Evolutionary conservation across 2,113 vertebrate genomes (phyloP).

Genomic region (Nipponia nippon): DNA sequence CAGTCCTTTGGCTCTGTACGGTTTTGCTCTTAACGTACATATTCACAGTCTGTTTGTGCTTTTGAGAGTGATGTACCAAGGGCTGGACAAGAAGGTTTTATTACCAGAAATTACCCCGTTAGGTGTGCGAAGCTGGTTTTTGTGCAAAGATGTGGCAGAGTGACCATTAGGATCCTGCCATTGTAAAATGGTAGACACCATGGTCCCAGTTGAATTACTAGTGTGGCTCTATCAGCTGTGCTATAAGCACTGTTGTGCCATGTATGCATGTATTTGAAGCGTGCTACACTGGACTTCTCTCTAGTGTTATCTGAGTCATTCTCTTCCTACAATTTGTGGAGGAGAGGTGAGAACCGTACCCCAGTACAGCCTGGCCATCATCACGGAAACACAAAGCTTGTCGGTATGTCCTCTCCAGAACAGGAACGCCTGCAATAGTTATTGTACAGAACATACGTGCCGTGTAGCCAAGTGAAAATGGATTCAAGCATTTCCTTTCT

Average conservation of each 20-base stretch:
- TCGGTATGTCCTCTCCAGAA: not conserved
- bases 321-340: not conserved
- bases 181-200: not conserved
- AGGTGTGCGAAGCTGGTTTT: not conserved
- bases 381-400: not conserved
- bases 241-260: no score
- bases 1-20: not conserved
- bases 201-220: accelerated
- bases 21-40: not conserved
- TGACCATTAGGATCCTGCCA: not conserved
- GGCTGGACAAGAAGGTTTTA: not conserved
- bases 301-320: not conserved
- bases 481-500: not conserved
- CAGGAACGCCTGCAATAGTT: not conserved
- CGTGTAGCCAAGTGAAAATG: not conserved
- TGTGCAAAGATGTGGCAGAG: not conserved
- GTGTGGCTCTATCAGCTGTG: not conserved
- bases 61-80: not conserved
- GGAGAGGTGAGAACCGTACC: not conserved
- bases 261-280: not conserved
- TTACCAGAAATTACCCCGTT: not conserved
- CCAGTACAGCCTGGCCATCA: not conserved
- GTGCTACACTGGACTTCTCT: not conserved
- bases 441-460: accelerated
- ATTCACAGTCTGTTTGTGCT: not conserved